phyloP scores from a whole-genome alignment of 1,140 invertebrate genomes.

The Bicyclus anynana region DNA sequence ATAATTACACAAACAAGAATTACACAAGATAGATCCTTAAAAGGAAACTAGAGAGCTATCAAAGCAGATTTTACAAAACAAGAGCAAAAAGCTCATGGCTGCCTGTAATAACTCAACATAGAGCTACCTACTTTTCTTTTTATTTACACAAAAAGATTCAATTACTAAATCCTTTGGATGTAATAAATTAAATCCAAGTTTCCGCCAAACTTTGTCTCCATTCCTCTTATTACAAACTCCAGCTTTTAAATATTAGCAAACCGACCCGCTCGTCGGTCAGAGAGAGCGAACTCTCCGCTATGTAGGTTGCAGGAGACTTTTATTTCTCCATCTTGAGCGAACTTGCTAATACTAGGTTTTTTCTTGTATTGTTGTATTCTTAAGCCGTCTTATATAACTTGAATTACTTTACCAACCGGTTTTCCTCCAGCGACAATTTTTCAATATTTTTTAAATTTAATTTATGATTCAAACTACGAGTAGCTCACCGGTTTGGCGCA shows the following conservation, averaged over 20 bases:
- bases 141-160: too few relatives aligned
- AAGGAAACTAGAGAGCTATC: too few relatives aligned
- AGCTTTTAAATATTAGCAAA: slow-evolving; percentile 55
- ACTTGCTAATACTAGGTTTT: not conserved
- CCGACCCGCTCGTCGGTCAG: slow-evolving; percentile 41
- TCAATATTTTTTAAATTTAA: too few relatives aligned
- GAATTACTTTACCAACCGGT: not conserved
- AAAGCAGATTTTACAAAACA: too few relatives aligned
- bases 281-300: slow-evolving; percentile 32
- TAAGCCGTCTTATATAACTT: not conserved
- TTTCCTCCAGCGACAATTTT: not conserved
- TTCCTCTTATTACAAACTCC: slow-evolving; percentile 15
- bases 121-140: not conserved
- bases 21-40: too few relatives aligned
- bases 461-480: too few relatives aligned
- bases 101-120: too few relatives aligned
- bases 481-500: too few relatives aligned
- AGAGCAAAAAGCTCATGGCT: too few relatives aligned
- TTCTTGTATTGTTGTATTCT: not conserved
- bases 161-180: too few relatives aligned
- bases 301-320: slow-evolving; percentile 33
- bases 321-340: not conserved
- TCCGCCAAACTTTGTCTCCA: not conserved
- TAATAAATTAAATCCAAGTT: not conserved
- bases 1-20: too few relatives aligned